Evolutionary conservation across 1,140 invertebrate species (phyloP).

Genomic region (Cotesia glomerata): DNA sequence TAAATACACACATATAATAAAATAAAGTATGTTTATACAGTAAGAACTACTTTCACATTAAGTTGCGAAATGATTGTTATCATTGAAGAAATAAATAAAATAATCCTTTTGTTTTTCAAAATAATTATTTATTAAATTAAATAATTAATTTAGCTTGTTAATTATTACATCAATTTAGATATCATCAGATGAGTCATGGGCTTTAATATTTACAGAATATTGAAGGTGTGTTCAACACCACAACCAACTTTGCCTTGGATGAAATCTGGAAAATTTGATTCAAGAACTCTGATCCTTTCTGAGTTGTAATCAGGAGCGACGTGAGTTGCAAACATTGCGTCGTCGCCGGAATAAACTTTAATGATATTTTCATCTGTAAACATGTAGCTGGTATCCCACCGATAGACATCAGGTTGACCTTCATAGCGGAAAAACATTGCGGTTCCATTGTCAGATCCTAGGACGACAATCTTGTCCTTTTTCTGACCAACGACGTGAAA

Average conservation of each 20-base stretch:
- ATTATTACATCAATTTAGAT: too few relatives aligned
- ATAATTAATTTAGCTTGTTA: too few relatives aligned
- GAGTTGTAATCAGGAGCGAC: slow-evolving; percentile 65
- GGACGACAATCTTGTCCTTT: slow-evolving; percentile 62
- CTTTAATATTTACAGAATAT: slow-evolving; percentile 55
- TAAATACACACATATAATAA: slow-evolving; percentile 2
- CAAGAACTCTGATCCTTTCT: slow-evolving; percentile 66
- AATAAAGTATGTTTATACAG: too few relatives aligned
- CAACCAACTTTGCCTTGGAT: slow-evolving; percentile 68
- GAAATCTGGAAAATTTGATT: slow-evolving; percentile 71
- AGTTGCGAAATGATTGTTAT: background rate
- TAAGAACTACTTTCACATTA: background rate
- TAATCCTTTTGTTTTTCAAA: background rate
- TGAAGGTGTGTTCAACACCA: slow-evolving; percentile 65
- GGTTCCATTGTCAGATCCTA: slow-evolving; percentile 69
- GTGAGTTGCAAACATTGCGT: slow-evolving; percentile 66
- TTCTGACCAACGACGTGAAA: slow-evolving; percentile 66
- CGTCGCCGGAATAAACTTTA: slow-evolving; percentile 59
- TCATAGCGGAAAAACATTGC: slow-evolving; percentile 67
- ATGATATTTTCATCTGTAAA: slow-evolving; percentile 58
- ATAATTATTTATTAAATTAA: slow-evolving; percentile 4
- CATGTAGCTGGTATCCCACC: slow-evolving; percentile 55
- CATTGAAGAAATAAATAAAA: background rate
- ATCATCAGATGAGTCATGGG: too few relatives aligned
- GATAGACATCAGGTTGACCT: slow-evolving; percentile 59